Evolutionary conservation across 2,113 vertebrate species (phyloP).

Genomic region (Rostratula benghalensis): DNA sequence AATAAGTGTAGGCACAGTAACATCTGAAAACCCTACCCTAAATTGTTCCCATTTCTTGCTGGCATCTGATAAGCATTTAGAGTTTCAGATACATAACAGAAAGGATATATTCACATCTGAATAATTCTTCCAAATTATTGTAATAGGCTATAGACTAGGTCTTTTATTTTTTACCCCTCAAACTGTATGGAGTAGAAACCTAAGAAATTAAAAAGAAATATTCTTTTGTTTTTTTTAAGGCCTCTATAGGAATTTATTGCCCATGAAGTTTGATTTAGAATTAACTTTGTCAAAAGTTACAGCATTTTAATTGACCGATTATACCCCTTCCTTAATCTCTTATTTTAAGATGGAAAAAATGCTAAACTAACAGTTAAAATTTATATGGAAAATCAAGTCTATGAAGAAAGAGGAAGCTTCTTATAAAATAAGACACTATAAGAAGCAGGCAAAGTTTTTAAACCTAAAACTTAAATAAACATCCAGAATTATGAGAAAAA

Average conservation of each 20-base stretch:
- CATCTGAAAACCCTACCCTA: not conserved
- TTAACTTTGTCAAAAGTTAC: not conserved
- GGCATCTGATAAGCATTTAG: not conserved
- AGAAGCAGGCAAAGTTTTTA: not conserved
- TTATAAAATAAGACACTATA: not conserved
- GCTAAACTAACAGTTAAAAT: not conserved
- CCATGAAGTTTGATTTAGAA: not conserved
- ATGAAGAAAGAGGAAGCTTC: not conserved
- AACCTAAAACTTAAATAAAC: rapidly evolving
- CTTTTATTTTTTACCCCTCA: not conserved
- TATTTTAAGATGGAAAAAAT: not conserved
- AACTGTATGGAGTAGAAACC: not conserved
- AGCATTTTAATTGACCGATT: not conserved
- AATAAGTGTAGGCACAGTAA: not conserved
- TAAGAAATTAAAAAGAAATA: not conserved
- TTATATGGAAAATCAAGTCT: not conserved
- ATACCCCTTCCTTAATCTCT: not conserved
- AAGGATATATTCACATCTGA: not conserved
- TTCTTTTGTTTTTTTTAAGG: not conserved
- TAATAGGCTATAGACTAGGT: not conserved
- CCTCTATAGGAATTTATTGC: not conserved
- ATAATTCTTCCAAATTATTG: not conserved
- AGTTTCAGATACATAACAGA: not conserved
- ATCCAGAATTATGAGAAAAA: not conserved
- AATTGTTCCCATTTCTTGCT: not conserved